Base-by-base conservation (phyloP, 2,888 invertebrate genomes). In the Portevinia maculata region DNA sequence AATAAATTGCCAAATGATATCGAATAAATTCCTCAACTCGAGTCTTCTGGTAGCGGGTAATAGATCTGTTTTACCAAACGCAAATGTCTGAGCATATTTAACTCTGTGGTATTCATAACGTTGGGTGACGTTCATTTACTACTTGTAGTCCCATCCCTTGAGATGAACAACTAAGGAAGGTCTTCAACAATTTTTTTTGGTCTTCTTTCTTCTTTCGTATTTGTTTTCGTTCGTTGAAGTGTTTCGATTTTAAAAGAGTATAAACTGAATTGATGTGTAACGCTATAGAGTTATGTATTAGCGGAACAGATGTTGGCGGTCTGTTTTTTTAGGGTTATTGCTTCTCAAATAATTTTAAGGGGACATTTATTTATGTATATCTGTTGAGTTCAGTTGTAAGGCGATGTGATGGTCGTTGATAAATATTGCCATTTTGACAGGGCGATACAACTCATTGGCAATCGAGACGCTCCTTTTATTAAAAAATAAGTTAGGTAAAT, bases 1-100 rank as follows among this genome's bases (percentile, higher is more conserved):
- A 83, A 83, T 83, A 83, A 83, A 83, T 83, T 83, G 78, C 71
- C 71, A 67, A 83, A 83, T 78, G 78, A 71, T 78, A 83, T 78
- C 71, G 78, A 83, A 83, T 83, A 83, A 83, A 83, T 78, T 78
- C 78, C 83, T 83, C 67, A 71, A 60, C 50, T 65, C 11, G 19
- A 46, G 46, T 52, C 46, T 15, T 44, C 32, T 8, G 46, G 50
- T 13, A 34, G 50, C 13, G 39, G 28, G 3, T n/a, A 28, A 30
- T 15, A 37, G 64, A 78, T 78, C 71, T 73, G 76, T 71, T 83
- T 78, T 83, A 83, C 65, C 78, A 67, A 65, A 83, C 78, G 78
- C 83, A 78, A 83, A 62, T 50, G 53, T 70, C 71, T 78, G 41
- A 34, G 60, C 71, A 67, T 55, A 34, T 67, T 69, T 28, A 70